Percentiles rank a stretch among this genome's conserved stretches.
These are phyloP conservation scores for Prinia subflava DNA, from an alignment of 2,113 vertebrate species.

Conservation along the genomic window DNA sequence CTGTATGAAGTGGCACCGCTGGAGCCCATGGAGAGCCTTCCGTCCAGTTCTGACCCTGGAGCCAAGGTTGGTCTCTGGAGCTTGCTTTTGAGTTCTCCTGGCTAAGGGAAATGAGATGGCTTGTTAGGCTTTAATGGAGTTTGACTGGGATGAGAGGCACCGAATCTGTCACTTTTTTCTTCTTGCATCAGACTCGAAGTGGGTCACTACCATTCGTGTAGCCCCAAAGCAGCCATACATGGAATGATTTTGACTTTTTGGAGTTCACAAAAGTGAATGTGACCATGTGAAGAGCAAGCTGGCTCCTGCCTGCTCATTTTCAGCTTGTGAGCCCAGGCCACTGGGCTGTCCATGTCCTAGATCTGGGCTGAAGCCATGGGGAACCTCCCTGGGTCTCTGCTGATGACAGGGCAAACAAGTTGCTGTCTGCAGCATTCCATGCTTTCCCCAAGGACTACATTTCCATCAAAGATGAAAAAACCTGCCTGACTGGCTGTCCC, in stretches of 20 bases:
- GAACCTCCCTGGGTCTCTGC: not conserved
- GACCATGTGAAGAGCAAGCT: not conserved
- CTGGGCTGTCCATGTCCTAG: not conserved
- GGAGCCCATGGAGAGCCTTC: not conserved
- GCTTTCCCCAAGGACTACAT: not conserved
- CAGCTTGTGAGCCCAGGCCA: not conserved
- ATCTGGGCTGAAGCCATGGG: not conserved
- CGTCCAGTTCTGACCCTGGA: not conserved
- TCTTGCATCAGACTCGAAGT: not conserved
- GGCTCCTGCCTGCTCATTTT: not conserved
- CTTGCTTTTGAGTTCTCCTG: not conserved
- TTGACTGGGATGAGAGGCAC: not conserved
- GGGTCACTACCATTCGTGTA: not conserved
- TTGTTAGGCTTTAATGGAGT: not conserved
- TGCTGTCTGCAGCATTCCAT: not conserved
- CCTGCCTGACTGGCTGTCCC: slow-evolving; percentile 7
- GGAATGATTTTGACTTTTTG: not conserved
- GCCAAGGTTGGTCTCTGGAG: slow-evolving; percentile 24
- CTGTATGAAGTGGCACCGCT: rapidly evolving
- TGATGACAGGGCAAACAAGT: not conserved
- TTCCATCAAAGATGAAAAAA: slow-evolving; percentile 26
- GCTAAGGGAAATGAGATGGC: not conserved
- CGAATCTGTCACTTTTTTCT: not conserved
- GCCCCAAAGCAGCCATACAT: not conserved
- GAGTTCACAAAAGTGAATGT: not conserved